Base-by-base conservation (phyloP, 2,113 vertebrate genomes). In the Pimephales promelas region DNA sequence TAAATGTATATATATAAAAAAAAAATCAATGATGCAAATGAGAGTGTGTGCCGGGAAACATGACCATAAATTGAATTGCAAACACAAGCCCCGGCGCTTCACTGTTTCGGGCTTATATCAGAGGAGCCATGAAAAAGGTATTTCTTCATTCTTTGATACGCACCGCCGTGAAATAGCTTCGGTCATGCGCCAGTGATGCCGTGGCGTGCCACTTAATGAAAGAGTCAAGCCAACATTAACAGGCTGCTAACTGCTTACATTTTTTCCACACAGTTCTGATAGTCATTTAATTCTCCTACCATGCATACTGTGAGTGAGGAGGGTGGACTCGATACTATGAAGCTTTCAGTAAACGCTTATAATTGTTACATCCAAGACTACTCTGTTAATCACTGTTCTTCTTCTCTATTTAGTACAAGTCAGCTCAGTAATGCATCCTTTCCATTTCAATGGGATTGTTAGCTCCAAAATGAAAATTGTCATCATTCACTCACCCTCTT, bases 171-270 rank as follows among this genome's bases (percentile, higher is more conserved):
- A 72, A 79, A 84, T 79, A 79, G 75, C 76, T 47, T 76, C 11
- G 71, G 66, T 71, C 64, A 71, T 62, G 66, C 83, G 14, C 52
- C 26, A 72, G 62, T 72, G 76, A 72, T 34, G 76, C 61, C 3
- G 20, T 49, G 40, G 43, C 59, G 2, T 79, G 40, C 62, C 13
- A 52, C 79, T 81, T 81, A 70, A 81, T 81, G 64, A 70, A 49
- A 81, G 43, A 81, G 71, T 81, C 79, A 54, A 52, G 62, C 31
- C 31, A 40, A 81, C 64, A 81, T 70, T 81, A 81, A 81, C 62
- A 70, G 64, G 43, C 24, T 34, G 77, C 26, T 78, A 78, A 78
- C 40, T 66, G 77, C 77, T 31, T 49, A 45, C 43, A 49, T 79
- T 74, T 74, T 59, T 64, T 4, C 34, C 56, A 45, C 22, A 61